Evolutionary conservation across 2,113 vertebrate genomes (phyloP), one percentile per base, ranked within the genome.

Genomic region (Cyprinus carpio): DNA sequence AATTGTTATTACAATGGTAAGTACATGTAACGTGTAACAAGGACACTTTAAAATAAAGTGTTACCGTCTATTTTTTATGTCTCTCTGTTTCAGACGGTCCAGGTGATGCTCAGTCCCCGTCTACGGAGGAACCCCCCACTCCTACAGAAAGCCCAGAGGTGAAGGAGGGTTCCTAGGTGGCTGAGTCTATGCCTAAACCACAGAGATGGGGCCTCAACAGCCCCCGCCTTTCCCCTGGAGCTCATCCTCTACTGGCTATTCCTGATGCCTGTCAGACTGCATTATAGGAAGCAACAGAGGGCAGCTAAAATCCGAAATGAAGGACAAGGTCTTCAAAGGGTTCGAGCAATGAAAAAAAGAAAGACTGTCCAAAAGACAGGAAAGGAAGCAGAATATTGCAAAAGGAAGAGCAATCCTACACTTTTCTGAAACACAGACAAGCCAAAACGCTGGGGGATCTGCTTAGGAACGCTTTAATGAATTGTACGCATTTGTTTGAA

Each of bases 51-150:
- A 37, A 37, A 37, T 20, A 37, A 37, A 37, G 34, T 37, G 34
- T 37, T 37, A 37, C 34, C 6, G 31, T 27, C 23, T 15, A 29
- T 62, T 71, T 58, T 56, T 20, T 84, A 16, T 85, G 5, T 85
- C 7, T 85, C 11, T 84, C 13, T 71, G 71, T 74, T 65, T 37
- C 89, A 95, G 94, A 94, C 84, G 93, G 91, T 1, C 90, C 94
- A 82, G 93, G 94, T 84, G 94, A 94, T 75, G 91, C 93, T 87
- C 95, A 94, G 89, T 95, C 95, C 0, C 95, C 95, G 4, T 92
- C 90, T 0, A 87, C 91, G 1, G 95, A 95, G 82, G 91, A 81
- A 72, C 92, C 94, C n/a, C 91, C 93, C 2, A 92, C 91, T 43
- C 81, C 91, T 78, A 87, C 91, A 8, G 92, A 93, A 85, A 94